Conservation (phyloP, 2,797 vertebrate genomes). For the Galagoides demidoff region DNA sequence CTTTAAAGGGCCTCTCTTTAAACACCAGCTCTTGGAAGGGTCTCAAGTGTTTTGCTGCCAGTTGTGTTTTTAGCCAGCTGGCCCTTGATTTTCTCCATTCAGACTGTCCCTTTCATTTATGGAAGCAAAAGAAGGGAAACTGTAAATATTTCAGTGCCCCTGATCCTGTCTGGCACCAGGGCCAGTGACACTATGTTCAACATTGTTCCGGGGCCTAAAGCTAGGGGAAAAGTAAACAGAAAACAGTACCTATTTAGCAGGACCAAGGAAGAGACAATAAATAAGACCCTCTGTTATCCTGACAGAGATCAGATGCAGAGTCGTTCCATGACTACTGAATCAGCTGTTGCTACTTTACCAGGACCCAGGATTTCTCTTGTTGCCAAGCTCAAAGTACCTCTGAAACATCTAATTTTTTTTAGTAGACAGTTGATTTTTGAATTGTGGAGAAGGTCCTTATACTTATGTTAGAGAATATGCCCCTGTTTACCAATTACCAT, state of each 20-base stretch:
- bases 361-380: conserved; percentile 11
- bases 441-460: conserved; percentile 10
- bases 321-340: conserved; percentile 19
- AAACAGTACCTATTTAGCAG: conserved; percentile 47
- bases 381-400: conserved; percentile 44
- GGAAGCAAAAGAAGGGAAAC: conserved; percentile 77
- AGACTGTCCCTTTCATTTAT: conserved; percentile 82
- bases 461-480: conserved; percentile 19
- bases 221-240: conserved; percentile 68
- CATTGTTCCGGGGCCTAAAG: conserved; percentile 69
- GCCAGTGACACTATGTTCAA: conserved; percentile 75
- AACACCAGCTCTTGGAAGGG: conserved; percentile 81
- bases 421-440: background rate
- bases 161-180: conserved; percentile 78
- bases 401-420: conserved; percentile 51
- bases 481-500: background rate
- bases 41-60: conserved; percentile 81
- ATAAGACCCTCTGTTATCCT: conserved; percentile 54
- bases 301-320: conserved; percentile 57
- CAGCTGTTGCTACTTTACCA: conserved; percentile 24
- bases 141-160: conserved; percentile 69
- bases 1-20: conserved; percentile 76
- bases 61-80: conserved; percentile 83
- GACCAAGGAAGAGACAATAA: conserved; percentile 49
- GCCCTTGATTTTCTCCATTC: conserved; percentile 81